Evolutionary conservation across 2,797 vertebrate genomes (phyloP), one percentile per base, ranked within the genome.

Genomic region (Thaleichthys pacificus): DNA sequence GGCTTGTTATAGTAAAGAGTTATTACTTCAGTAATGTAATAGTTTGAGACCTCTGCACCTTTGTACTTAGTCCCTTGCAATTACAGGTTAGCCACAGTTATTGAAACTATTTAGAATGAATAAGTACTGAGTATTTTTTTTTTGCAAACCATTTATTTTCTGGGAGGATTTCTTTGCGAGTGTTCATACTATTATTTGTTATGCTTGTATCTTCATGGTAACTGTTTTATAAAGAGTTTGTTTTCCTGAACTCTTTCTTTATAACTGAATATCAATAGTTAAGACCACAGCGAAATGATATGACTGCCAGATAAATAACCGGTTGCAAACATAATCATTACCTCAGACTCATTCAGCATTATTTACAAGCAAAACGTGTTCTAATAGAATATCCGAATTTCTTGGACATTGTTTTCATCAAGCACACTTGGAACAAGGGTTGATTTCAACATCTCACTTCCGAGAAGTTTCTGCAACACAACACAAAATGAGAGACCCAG

Each of bases 21-120:
- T 75, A 74, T 79, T 79, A 71, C 71, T 65, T 73, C 61, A 71
- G 79, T 76, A 61, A 51, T 26, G 75, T 72, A 72, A 71, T 7
- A 49, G 58, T 24, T 54, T 15, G 66, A 73, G 61, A 42, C 5
- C 35, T 69, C 17, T 28, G 30, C 61, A 70, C 61, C 19, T 69
- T 65, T 62, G 64, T 14, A 61, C 68, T 66, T 22, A 61, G 38
- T 66, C 70, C 38, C 61, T 49, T 71, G 22, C 62, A 70, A 79
- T 71, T 72, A 62, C 61, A 57, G 62, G 32, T 17, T n/a, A 62
- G 24, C 26, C 61, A 62, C 24, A 14, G 15, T 30, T 15, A 5
- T 17, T 28, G 58, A 61, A 26, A 12, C 17, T 19, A 11, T 64
- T 11, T 42, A 32, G 32, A n/a, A 38, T 35, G 28, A 35, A 35